phyloP scores from a whole-genome alignment of 2,113 vertebrate species.

The Zapus hudsonius region DNA sequence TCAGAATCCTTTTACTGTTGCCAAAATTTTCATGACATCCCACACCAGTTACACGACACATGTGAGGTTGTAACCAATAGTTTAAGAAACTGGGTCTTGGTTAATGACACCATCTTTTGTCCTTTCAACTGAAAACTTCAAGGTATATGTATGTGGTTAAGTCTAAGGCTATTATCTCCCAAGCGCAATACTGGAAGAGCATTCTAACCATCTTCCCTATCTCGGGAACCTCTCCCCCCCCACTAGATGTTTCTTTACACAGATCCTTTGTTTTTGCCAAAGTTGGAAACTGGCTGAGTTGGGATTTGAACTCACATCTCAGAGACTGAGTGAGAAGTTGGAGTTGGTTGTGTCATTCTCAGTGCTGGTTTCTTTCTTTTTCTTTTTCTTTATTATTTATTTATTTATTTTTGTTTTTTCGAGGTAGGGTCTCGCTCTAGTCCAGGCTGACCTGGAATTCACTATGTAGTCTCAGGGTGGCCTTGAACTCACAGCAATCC shows the following conservation, averaged over 20 bases:
- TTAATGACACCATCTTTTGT: not conserved
- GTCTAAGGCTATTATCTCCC: conserved; percentile 1
- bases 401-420: too few species aligned
- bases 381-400: too few species aligned
- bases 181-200: not conserved
- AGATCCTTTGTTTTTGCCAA: not conserved
- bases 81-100: not conserved
- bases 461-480: too few species aligned
- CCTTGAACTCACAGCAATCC: too few species aligned
- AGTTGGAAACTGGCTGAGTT: not conserved
- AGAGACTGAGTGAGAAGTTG: not conserved
- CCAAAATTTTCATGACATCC: not conserved
- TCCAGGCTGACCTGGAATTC: too few species aligned
- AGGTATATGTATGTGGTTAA: not conserved
- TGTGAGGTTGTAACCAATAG: not conserved
- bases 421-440: too few species aligned
- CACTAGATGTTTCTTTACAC: not conserved
- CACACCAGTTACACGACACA: not conserved
- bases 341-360: not conserved
- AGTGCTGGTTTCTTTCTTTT: not conserved
- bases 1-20: not conserved
- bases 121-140: not conserved
- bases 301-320: not conserved
- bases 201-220: not conserved
- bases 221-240: not conserved